phyloP scores from a whole-genome alignment of 2,888 invertebrate genomes.

The Pandemis cinnamomeana region DNA sequence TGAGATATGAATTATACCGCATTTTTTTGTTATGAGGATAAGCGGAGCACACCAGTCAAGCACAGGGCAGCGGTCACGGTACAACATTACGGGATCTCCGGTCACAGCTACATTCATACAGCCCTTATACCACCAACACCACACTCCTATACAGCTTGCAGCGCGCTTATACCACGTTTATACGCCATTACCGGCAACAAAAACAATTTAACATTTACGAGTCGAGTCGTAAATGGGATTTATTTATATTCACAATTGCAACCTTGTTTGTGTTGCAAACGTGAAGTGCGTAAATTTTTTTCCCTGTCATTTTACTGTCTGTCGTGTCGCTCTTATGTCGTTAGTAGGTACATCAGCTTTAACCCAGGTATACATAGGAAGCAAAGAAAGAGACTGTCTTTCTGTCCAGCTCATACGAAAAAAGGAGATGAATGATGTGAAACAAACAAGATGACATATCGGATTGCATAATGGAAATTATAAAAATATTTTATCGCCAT shows the following conservation, averaged over 20 bases:
- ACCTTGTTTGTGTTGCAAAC: slow-evolving; percentile 63
- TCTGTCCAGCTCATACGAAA: background rate
- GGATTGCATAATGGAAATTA: background rate
- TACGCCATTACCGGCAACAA: slow-evolving; percentile 52
- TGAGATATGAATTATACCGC: too few relatives aligned
- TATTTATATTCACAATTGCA: slow-evolving; percentile 70
- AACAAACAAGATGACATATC: background rate
- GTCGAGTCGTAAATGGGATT: slow-evolving; percentile 74
- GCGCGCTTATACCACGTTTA: slow-evolving; percentile 32
- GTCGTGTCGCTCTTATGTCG: background rate
- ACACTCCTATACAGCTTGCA: background rate
- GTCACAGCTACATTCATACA: slow-evolving; percentile 40
- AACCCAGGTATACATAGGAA: background rate
- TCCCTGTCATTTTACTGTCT: slow-evolving; percentile 20
- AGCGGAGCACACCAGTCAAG: slow-evolving; percentile 21
- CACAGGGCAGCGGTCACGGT: slow-evolving; percentile 47
- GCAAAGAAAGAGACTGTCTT: background rate
- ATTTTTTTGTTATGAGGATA: background rate
- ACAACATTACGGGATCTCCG: slow-evolving; percentile 64
- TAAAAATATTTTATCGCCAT: background rate
- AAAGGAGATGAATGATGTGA: background rate
- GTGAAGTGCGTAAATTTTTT: slow-evolving; percentile 48
- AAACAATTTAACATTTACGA: slow-evolving; percentile 80
- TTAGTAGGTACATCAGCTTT: background rate
- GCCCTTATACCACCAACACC: slow-evolving; percentile 23